Base-by-base conservation (phyloP, 2,797 vertebrate species). In the Pitangus sulphuratus region DNA sequence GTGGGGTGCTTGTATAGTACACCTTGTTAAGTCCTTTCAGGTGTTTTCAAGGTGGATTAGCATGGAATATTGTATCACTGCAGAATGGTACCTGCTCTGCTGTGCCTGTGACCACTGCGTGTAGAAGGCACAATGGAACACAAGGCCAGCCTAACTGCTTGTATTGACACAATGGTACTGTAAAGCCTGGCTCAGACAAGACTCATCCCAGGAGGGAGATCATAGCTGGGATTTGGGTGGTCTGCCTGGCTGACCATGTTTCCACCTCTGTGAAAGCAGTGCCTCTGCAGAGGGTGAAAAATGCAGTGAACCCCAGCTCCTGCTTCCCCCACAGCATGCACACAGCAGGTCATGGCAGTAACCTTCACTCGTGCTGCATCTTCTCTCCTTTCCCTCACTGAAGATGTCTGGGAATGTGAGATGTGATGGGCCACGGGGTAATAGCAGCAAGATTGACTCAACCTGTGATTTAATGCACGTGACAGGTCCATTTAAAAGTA, bases 41-140 rank as follows among this genome's bases (percentile, higher is more conserved):
- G 96, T 97, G 91, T 82, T 95, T 69, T 80, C 90, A 89, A 87
- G 89, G 88, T 95, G 64, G 82, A 95, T 94, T 94, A 91, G 72
- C 70, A 45, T 2, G 3, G 74, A 87, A 50, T 72, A 80, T n/a
- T 48, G 62, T 44, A 71, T 54, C 70, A 28, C 5, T n/a, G 51
- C 51, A 80, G 80, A 70, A 11, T 1, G 15, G 45, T 42, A 48
- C 39, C 65, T 1, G 7, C 17, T 68, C 87, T 51, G 65, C 31
- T 22, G 40, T 15, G 31, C 45, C 45, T 58, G 58, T 33, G 75
- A 8, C 57, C 0, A 1, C 84, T 19, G 45, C 0, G 2, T 17
- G 30, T 9, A 4, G n/a, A 53, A 61, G 37, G 26, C 39, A 9
- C 7, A 58, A 54, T 72, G 77, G 69, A 24, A 35, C 51, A 33